These are phyloP conservation scores for Zygogramma bicolorata DNA, from an alignment of 2,888 invertebrate species.

Conservation along the genomic window DNA sequence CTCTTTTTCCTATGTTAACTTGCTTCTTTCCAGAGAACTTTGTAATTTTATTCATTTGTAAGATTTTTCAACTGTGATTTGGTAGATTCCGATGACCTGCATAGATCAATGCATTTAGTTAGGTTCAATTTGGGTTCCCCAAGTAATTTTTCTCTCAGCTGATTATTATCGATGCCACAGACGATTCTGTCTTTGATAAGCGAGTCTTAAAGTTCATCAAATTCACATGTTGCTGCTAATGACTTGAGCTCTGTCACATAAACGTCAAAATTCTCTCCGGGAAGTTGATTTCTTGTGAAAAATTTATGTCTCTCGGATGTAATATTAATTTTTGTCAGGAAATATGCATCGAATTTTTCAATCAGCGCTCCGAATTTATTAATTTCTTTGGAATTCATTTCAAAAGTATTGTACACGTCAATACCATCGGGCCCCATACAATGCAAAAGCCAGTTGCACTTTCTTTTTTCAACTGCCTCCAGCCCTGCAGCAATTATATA, in stretches of 20 bases:
- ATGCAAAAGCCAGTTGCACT: conserved; percentile 13
- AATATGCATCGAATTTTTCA: conserved; percentile 6
- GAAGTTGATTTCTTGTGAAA: conserved; percentile 15
- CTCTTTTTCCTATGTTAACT: too few relatives aligned
- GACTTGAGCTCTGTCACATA: conserved; percentile 21
- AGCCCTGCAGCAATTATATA: not conserved
- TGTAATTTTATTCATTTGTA: too few relatives aligned
- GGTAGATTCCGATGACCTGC: too few relatives aligned
- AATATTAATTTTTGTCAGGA: not conserved
- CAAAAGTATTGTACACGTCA: conserved; percentile 16
- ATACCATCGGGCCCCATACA: conserved; percentile 11
- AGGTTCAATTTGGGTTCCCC: not conserved
- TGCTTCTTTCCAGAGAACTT: too few relatives aligned
- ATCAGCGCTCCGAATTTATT: conserved; percentile 1
- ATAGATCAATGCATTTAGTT: not conserved
- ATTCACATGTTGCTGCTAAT: conserved; percentile 4
- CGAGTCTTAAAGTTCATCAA: not conserved
- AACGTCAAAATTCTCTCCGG: conserved; percentile 12
- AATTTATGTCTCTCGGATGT: conserved; percentile 18
- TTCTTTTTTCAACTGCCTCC: not conserved
- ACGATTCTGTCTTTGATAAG: conserved; percentile 8
- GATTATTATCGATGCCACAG: not conserved
- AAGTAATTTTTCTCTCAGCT: not conserved
- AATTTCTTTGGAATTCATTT: not conserved
- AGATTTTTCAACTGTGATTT: too few relatives aligned